Base-by-base conservation (phyloP, 37 sponge, comb jelly and placozoan species). In the Beroe ovata region DNA sequence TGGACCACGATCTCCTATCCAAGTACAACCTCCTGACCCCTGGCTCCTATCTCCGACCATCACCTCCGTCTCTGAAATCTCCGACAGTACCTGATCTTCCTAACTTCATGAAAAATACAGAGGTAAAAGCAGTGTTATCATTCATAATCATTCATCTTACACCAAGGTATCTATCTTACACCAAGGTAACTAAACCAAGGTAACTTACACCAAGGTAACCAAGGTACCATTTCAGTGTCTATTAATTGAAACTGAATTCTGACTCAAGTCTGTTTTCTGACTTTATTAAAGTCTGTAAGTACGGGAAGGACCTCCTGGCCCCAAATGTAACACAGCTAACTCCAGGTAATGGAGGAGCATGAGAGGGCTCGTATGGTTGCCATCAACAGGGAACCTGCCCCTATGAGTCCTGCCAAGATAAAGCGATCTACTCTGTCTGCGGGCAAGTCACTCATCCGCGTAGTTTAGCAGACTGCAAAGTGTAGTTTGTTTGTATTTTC, bases 331-430 rank as follows among this genome's bases (percentile, higher is more conserved):
- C n/a, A n/a, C n/a, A n/a, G n/a, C n/a, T n/a, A n/a, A n/a, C n/a
- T n/a, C 41, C 54, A 77, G 84, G 84, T 42, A 41, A 77, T 77
- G 84, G 84, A 77, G 84, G 84, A 77, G 47, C 84, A 77, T 35
- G 84, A 77, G 54, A 77, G 21, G 33, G 84, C 84, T 4, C 21
- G 84, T 14, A 77, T 26, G 54, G n/a, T 77, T 8, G 11, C 84
- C 3, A 77, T 77, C 35, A 77, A 77, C 84, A 38, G 84, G 25
- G 54, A 77, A 19, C 25, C 84, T 20, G 84, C 84, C n/a, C 84
- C 38, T 14, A 1, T 40, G 4, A 1, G 36, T 40, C 84, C 84
- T 18, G 54, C 42, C n/a, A 77, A 77, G 47, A 77, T 77, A 19
- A 77, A 77, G n/a, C 41, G 84, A 21, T 77, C 84, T 36, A 77